Conservation (phyloP, 2,113 vertebrate genomes). For the Bubo bubo region DNA sequence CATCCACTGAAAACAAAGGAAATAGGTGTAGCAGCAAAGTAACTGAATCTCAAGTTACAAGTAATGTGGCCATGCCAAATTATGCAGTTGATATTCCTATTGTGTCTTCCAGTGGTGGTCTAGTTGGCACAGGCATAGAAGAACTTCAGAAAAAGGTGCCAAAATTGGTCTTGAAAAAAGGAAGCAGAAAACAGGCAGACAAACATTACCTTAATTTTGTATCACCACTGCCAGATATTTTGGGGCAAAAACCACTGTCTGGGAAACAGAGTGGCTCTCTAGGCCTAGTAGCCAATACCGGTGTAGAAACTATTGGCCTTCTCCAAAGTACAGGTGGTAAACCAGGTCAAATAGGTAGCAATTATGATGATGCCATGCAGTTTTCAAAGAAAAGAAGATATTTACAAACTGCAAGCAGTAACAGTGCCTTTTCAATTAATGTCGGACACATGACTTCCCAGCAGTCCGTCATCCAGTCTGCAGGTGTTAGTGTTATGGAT, state of each 20-base stretch:
- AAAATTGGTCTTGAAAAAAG: slow-evolving; percentile 93
- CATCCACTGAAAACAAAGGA: slow-evolving; percentile 84
- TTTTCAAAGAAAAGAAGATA: slow-evolving; percentile 99
- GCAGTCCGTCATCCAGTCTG: slow-evolving; percentile 91
- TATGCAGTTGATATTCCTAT: slow-evolving; percentile 88
- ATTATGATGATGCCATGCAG: slow-evolving; percentile 99
- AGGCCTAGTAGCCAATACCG: slow-evolving; percentile 78
- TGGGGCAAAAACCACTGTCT: slow-evolving; percentile 86
- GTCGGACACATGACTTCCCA: slow-evolving; percentile 91
- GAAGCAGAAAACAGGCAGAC: slow-evolving; percentile 85
- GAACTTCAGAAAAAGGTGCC: slow-evolving; percentile 87
- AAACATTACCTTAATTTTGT: slow-evolving; percentile 88
- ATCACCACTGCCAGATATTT: slow-evolving; percentile 76
- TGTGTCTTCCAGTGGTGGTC: slow-evolving; percentile 83
- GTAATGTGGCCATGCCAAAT: slow-evolving; percentile 83
- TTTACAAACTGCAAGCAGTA: slow-evolving; percentile 89
- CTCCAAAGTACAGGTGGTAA: slow-evolving; percentile 88
- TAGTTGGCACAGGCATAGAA: slow-evolving; percentile 81
- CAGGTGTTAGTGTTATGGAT: slow-evolving; percentile 87
- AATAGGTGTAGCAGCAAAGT: slow-evolving; percentile 87
- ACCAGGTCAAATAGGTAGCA: slow-evolving; percentile 88
- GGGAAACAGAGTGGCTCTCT: slow-evolving; percentile 85
- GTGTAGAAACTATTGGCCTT: slow-evolving; percentile 86
- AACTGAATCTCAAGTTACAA: slow-evolving; percentile 78
- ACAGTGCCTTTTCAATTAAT: slow-evolving; percentile 87